These are phyloP conservation scores for Nemurella pictetii DNA, from an alignment of 2,888 invertebrate species.

Conservation along the genomic window DNA sequence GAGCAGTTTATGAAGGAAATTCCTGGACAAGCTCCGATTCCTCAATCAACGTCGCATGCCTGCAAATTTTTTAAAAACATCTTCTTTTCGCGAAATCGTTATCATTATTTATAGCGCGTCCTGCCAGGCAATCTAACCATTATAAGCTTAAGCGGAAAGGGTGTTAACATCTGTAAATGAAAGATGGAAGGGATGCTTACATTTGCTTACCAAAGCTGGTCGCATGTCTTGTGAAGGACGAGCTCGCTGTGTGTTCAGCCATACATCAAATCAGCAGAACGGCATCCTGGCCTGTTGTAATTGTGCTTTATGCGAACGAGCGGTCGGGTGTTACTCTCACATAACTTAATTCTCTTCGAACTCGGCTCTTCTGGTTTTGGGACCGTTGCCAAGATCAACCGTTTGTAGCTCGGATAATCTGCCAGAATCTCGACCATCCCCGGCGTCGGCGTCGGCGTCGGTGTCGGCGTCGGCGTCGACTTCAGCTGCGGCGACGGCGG, in stretches of 20 bases:
- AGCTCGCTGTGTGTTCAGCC: not conserved
- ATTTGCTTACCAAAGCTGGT: not conserved
- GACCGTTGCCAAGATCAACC: slow-evolving; percentile 7
- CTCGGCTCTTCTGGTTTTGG: slow-evolving; percentile 8
- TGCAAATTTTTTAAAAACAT: not conserved
- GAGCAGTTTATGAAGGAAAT: not conserved
- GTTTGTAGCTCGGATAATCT: not conserved
- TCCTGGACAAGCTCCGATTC: not conserved
- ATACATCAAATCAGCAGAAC: not conserved
- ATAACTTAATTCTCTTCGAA: slow-evolving; percentile 9
- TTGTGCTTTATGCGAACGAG: slow-evolving; percentile 17
- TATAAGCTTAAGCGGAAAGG: not conserved
- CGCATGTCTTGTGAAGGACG: not conserved
- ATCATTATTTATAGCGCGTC: not conserved
- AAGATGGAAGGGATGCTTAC: not conserved
- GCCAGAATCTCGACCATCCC: not conserved
- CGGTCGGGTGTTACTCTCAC: slow-evolving; percentile 1
- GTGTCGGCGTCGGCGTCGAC: not conserved
- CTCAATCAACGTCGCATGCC: not conserved
- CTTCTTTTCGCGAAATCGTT: not conserved
- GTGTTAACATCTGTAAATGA: not conserved
- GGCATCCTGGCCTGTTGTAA: slow-evolving; percentile 4
- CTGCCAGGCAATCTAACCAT: not conserved
- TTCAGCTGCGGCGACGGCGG: not conserved
- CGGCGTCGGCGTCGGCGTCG: not conserved